Percentiles rank a stretch among this genome's conserved stretches.
Evolutionary conservation across 64 coral and sea anemone species (phyloP).

Genomic region (Montipora efflorescens): DNA sequence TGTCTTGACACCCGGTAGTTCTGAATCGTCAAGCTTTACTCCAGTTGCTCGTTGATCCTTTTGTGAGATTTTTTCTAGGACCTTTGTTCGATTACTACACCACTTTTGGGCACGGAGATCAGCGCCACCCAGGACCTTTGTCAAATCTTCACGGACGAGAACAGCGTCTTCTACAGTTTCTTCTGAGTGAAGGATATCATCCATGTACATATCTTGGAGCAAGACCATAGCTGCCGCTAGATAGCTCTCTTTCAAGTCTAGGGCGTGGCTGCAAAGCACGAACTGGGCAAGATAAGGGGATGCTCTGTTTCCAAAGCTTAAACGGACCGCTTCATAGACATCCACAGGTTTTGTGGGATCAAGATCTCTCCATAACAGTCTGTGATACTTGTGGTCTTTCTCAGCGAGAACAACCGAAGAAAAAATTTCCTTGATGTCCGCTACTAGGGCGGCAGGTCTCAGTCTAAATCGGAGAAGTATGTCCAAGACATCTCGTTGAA

Average conservation of each 20-base stretch:
- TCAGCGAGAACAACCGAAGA: too few relatives aligned
- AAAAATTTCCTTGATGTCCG: too few relatives aligned
- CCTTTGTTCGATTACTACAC: neutral
- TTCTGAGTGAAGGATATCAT: neutral
- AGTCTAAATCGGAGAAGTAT: too few relatives aligned
- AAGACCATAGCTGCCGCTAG: neutral
- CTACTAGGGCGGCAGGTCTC: too few relatives aligned
- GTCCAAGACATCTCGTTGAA: too few relatives aligned
- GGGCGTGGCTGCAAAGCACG: neutral
- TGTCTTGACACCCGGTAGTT: neutral
- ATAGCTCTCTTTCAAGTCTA: neutral
- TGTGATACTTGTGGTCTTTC: too few relatives aligned
- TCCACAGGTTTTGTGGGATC: neutral
- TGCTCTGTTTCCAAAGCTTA: neutral
- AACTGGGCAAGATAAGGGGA: neutral
- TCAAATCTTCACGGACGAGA: too few relatives aligned
- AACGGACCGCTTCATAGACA: neutral
- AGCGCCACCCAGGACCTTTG: neutral
- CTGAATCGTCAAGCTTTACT: neutral
- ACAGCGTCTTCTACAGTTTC: too few relatives aligned
- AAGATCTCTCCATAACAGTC: neutral
- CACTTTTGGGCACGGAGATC: neutral
- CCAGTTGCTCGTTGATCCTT: slow-evolving; percentile 1
- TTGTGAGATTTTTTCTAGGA: neutral
- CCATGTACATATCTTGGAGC: neutral